Evolutionary conservation across 2,797 vertebrate species (phyloP).

Genomic region (Lithobates sylvaticus): DNA sequence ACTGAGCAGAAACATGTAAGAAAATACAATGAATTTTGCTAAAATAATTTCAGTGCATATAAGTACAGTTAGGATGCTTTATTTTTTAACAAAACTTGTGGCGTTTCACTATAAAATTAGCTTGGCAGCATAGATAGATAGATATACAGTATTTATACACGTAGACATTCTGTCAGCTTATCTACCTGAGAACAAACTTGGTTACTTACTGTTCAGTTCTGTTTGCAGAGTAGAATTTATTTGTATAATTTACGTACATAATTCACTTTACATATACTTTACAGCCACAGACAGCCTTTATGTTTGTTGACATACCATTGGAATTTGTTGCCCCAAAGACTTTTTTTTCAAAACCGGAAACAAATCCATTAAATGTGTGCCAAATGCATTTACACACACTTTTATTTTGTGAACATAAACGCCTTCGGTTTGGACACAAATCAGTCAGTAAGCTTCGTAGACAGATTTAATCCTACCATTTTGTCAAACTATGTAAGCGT

Average conservation of each 20-base stretch:
- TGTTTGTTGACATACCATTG: not conserved
- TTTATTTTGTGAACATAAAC: slow-evolving; percentile 38
- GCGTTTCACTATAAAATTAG: too few species aligned
- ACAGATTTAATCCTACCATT: slow-evolving; percentile 56
- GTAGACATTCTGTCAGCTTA: too few species aligned
- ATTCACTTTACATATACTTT: too few species aligned
- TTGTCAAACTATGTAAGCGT: slow-evolving; percentile 57
- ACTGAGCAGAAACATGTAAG: too few species aligned
- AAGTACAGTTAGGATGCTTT: too few species aligned
- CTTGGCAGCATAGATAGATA: too few species aligned
- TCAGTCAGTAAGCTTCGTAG: slow-evolving; percentile 44
- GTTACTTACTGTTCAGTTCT: not conserved
- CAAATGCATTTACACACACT: slow-evolving; percentile 3
- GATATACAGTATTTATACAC: too few species aligned
- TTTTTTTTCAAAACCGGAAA: not conserved
- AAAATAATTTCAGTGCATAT: too few species aligned
- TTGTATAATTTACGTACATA: not conserved
- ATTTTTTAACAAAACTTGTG: too few species aligned
- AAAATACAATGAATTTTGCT: too few species aligned
- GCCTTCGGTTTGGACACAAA: slow-evolving; percentile 39
- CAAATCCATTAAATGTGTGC: slow-evolving; percentile 1
- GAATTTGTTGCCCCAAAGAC: not conserved
- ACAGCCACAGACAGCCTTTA: not conserved
- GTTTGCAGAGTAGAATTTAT: not conserved
- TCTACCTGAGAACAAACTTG: too few species aligned